Percentiles rank a stretch among this genome's conserved stretches.
phyloP scores from a whole-genome alignment of 2,797 vertebrate species.

The Gallinago stenura region DNA sequence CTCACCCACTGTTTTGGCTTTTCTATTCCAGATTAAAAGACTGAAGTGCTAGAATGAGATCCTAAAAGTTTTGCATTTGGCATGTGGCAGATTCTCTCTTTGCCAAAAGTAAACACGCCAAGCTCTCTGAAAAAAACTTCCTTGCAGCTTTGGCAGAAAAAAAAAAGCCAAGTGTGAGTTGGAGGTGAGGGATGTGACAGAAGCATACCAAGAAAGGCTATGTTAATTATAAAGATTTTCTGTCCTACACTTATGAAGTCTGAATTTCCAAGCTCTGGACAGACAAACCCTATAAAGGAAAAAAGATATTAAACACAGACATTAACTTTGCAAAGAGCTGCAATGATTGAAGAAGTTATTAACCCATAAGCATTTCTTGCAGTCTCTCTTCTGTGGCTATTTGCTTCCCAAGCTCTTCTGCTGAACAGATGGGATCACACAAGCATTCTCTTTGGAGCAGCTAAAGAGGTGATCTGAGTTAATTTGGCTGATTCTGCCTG shows the following conservation, averaged over 20 bases:
- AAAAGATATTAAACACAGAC: not conserved
- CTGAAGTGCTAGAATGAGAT: not conserved
- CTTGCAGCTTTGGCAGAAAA: not conserved
- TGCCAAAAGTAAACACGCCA: not conserved
- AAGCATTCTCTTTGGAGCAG: not conserved
- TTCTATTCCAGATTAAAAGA: slow-evolving; percentile 9
- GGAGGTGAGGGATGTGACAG: not conserved
- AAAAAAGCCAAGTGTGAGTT: not conserved
- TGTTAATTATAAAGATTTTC: not conserved
- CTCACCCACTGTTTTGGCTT: not conserved
- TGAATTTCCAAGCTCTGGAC: not conserved
- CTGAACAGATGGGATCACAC: slow-evolving; percentile 32
- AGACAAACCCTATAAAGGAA: not conserved
- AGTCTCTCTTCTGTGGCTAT: not conserved
- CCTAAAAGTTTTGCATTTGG: not conserved
- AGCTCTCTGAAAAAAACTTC: not conserved
- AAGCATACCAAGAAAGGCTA: not conserved
- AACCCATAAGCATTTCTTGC: not conserved
- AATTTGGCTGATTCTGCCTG: slow-evolving; percentile 14
- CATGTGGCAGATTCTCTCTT: not conserved
- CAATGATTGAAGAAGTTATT: not conserved
- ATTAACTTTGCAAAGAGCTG: not conserved
- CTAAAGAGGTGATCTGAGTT: slow-evolving; percentile 5
- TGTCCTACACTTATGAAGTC: not conserved
- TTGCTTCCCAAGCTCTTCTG: not conserved